Conservation (phyloP, 2,888 invertebrate genomes). For the Isoperla grammatica region DNA sequence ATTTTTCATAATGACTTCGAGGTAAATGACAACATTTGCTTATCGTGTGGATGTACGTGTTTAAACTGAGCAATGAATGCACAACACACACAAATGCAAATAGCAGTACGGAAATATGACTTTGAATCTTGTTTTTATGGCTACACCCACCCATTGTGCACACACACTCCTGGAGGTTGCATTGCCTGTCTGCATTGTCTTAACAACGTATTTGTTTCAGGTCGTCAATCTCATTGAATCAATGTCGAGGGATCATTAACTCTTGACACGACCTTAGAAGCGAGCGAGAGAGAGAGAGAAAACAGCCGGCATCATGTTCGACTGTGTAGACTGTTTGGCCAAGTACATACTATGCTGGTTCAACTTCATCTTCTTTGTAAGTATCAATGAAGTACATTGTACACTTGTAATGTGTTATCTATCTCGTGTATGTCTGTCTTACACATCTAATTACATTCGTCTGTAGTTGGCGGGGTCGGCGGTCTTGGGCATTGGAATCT, state of each 20-base stretch:
- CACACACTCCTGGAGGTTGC: no score
- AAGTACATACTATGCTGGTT: constrained; percentile 67
- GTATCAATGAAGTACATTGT: constrained; percentile 41
- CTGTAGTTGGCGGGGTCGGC: constrained; percentile 56
- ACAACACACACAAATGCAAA: no score
- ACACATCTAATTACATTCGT: constrained; percentile 28
- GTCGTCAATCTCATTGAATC: neutral
- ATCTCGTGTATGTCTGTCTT: no score
- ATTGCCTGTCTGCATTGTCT: no score
- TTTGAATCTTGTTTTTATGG: no score
- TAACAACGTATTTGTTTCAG: constrained; percentile 7
- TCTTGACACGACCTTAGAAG: neutral
- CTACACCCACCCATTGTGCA: no score
- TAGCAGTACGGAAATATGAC: no score
- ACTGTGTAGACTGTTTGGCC: constrained; percentile 42
- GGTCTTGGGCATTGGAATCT: constrained; percentile 60
- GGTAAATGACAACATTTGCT: no score
- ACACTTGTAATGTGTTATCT: no score
- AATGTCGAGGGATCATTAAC: neutral
- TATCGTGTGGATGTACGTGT: no score
- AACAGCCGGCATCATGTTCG: constrained; percentile 6
- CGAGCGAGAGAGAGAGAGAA: neutral
- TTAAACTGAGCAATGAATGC: no score
- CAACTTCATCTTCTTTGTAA: constrained; percentile 68
- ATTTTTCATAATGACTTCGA: no score